Base-by-base conservation (phyloP, 2,888 invertebrate genomes). In the Empis stercorea region DNA sequence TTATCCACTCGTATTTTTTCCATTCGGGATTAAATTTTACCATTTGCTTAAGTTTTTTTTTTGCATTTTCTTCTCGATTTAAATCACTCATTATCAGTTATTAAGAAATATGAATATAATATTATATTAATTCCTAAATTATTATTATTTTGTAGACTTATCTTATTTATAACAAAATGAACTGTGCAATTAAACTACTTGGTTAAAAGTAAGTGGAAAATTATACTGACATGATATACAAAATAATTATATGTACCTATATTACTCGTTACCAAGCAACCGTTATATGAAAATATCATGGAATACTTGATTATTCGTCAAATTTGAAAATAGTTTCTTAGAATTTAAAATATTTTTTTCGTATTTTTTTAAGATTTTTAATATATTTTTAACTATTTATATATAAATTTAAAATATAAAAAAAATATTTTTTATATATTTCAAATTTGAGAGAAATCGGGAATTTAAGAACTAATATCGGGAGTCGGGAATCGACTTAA, bases 401-500 rank as follows among this genome's bases (percentile, higher is more conserved):
- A 20, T 14, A 36, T 36, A n/a, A 14, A 30, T 20, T 20, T 20
- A 20, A 20, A 20, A 20, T 20, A 20, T 20, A 30, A 30, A 30
- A n/a, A 30, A 30, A 30, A 30, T 30, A 30, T 30, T 11, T 30
- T 30, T 30, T 20, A 20, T 20, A 20, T 3, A 20, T 20, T 20
- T 20, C 20, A 20, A 20, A 20, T 32, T 32, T 32, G n/a, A 34
- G 37, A 15, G 15, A 13, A 39, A 39, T 39, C 39, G 39, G 20
- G 20, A 20, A 20, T 34, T 39, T 39, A 20, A 39, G 20, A 39
- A 39, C 20, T 7, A 39, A 39, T 39, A 39, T 39, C 39, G 17
- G 39, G 39, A 39, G 39, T 39, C 20, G 39, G 39, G 17, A 39
- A 39, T 39, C 39, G 13, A 39, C 20, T 39, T 39, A 39, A 39